Evolutionary conservation across 2,888 invertebrate species (phyloP), one percentile per base, ranked within the genome.

Genomic region (Bembecia ichneumoniformis): DNA sequence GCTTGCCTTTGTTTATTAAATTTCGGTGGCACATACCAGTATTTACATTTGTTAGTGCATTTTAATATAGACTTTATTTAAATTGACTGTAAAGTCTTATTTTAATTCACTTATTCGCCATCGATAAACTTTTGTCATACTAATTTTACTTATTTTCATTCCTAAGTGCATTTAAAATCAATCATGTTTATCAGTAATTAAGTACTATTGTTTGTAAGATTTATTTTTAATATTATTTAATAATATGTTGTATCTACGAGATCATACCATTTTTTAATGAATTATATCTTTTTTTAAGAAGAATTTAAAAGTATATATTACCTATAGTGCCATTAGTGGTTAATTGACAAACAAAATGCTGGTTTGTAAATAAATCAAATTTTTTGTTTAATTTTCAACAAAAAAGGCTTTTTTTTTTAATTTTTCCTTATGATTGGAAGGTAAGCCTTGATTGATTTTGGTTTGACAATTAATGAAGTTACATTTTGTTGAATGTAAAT

Each of bases 311-410:
- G 56, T 55, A 53, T 57, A 48, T 51, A 54, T 50, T 56, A 51
- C 47, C 47, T 14, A 65, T 70, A 66, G 78, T 78, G 78, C 78
- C 78, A 78, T 78, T 75, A 74, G 71, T 62, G 56, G 61, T 68
- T 47, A 50, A 34, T 51, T 51, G 44, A 51, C 49, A 58, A 58
- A 49, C 48, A 49, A 59, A 63, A 56, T 55, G 54, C 60, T 62
- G 63, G 58, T 63, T 61, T 59, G 60, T 55, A 59, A 60, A 58
- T 59, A 50, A 51, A 56, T 55, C 52, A 49, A 58, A 54, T 54
- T 55, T 58, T 49, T 49, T 51, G 48, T 7, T 1, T 20, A 28
- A 28, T 28, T 28, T 28, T 7, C 7, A 20, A 7, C 20, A 20
- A 50, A 48, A 49, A 51, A 13, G n/a, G 11, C 36, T n/a, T 3